Conservation (phyloP, 2,888 invertebrate genomes). For the Hyles lineata region DNA sequence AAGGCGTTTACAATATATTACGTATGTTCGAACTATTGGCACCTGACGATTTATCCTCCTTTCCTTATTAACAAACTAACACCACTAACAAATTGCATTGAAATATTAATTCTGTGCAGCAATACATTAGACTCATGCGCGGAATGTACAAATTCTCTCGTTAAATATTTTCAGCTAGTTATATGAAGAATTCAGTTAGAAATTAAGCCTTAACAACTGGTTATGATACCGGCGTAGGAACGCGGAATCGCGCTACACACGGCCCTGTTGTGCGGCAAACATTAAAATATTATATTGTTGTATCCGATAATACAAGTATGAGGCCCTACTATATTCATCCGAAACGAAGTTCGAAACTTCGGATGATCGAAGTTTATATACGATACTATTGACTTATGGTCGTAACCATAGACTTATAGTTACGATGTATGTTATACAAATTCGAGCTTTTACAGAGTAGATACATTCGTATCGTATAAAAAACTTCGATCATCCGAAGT, state of each 20-base stretch:
- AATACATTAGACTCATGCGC: conserved; percentile 29
- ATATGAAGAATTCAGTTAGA: conserved; percentile 49
- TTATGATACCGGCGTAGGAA: conserved; percentile 51
- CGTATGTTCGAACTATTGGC: neutral
- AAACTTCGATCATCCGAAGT: no score
- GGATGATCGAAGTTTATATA: no score
- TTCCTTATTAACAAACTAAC: neutral
- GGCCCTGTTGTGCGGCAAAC: conserved; percentile 29
- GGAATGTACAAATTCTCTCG: conserved; percentile 24
- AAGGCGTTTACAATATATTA: no score
- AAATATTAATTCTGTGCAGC: neutral
- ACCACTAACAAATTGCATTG: neutral
- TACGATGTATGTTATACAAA: no score
- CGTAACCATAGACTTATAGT: no score
- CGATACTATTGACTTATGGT: no score
- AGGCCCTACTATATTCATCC: no score
- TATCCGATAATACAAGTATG: no score
- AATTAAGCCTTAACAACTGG: conserved; percentile 56
- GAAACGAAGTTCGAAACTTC: no score
- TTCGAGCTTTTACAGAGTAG: no score
- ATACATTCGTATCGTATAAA: no score
- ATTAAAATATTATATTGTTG: neutral
- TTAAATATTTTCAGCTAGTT: conserved; percentile 36
- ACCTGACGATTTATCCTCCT: neutral
- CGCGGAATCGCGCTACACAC: conserved; percentile 49